phyloP scores from a whole-genome alignment of 2,888 invertebrate genomes.

The Metalampra italica region DNA sequence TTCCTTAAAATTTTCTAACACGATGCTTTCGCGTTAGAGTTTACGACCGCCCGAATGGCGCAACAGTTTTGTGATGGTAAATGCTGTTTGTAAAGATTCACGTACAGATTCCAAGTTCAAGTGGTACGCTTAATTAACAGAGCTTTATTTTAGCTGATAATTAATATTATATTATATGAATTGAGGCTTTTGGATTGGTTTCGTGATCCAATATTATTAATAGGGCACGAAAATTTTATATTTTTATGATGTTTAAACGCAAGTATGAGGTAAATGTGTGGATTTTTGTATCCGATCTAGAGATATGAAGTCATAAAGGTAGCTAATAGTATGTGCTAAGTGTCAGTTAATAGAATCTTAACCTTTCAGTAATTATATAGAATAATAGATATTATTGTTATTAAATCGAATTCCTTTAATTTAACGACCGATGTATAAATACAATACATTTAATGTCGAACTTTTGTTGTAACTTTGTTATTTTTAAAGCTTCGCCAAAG shows the following conservation, averaged over 20 bases:
- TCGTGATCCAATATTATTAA: conserved; percentile 21
- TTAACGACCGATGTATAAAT: too few relatives aligned
- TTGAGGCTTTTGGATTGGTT: conserved; percentile 12
- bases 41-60: neutral
- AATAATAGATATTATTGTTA: too few relatives aligned
- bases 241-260: conserved; percentile 2
- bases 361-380: neutral
- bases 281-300: neutral
- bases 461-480: too few relatives aligned
- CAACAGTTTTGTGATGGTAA: neutral
- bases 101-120: conserved; percentile 50
- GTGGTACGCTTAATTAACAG: conserved; percentile 34
- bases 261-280: neutral
- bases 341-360: too few relatives aligned
- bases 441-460: too few relatives aligned
- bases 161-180: conserved; percentile 18
- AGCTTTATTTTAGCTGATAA: conserved; percentile 28
- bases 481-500: too few relatives aligned
- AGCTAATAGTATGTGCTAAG: too few relatives aligned
- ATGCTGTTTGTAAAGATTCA: conserved; percentile 35
- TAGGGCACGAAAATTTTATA: conserved; percentile 11
- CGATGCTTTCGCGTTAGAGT: neutral
- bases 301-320: neutral
- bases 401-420: too few relatives aligned
- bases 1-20: neutral